Conservation (phyloP, 1,140 invertebrate species). For the Drosophila yakuba region DNA sequence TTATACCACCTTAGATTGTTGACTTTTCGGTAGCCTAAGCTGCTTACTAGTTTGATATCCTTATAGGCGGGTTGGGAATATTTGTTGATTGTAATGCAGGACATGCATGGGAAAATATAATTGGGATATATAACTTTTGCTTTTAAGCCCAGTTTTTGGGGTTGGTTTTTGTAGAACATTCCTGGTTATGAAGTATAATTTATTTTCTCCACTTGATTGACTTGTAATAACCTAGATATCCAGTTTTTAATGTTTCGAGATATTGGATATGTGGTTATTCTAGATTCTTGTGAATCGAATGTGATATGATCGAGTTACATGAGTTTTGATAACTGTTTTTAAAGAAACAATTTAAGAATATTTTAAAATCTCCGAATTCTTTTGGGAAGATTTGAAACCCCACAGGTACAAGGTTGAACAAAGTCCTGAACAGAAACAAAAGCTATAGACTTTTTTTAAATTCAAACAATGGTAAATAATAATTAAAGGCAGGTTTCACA, state of each 20-base stretch:
- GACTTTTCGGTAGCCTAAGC: slow-evolving; percentile 53
- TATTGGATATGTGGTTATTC: no score
- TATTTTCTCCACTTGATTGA: no score
- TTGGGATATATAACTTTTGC: no score
- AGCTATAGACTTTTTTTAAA: no score
- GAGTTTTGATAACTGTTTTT: slow-evolving; percentile 11
- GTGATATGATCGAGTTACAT: not conserved
- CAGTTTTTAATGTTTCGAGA: no score
- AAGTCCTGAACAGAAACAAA: no score
- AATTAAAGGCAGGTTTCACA: not conserved
- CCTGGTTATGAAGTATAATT: no score
- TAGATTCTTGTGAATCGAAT: no score
- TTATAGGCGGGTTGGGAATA: slow-evolving; percentile 3
- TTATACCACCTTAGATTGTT: slow-evolving; percentile 19
- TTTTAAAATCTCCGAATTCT: not conserved
- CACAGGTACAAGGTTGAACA: slow-evolving; percentile 2
- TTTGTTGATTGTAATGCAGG: not conserved
- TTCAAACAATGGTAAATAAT: not conserved
- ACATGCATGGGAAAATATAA: not conserved
- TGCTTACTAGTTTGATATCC: slow-evolving; percentile 48
- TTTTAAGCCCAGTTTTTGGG: no score
- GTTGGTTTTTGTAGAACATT: no score
- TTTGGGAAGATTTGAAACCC: slow-evolving; percentile 7
- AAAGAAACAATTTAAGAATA: no score
- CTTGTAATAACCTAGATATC: no score